A percentile compares a stretch with the other conserved stretches of the same genome.
Conservation (phyloP, 2,113 vertebrate genomes). For the Tympanuchus pallidicinctus region DNA sequence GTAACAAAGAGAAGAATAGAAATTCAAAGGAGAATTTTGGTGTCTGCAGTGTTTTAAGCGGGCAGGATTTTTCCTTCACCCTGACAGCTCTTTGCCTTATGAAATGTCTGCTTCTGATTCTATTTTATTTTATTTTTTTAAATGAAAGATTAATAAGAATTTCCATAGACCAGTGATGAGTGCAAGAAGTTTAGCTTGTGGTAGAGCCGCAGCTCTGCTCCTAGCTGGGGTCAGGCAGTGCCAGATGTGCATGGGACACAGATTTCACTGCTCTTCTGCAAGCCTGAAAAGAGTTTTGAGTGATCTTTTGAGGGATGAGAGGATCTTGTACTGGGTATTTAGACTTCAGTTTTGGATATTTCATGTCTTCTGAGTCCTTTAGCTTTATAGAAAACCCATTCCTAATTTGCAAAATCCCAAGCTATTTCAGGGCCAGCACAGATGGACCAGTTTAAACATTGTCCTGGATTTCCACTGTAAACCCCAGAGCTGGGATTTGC, state of each 20-base stretch:
- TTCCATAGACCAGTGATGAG: not conserved
- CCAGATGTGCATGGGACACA: not conserved
- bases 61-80: not conserved
- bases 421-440: not conserved
- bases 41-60: not conserved
- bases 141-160: not conserved
- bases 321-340: not conserved
- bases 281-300: not conserved
- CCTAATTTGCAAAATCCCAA: not conserved
- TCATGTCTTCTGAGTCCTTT: accelerated
- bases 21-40: not conserved
- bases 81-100: not conserved
- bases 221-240: not conserved
- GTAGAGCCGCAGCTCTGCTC: not conserved
- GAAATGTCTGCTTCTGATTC: not conserved
- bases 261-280: not conserved
- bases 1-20: not conserved
- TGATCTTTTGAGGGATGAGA: not conserved
- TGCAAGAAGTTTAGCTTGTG: not conserved
- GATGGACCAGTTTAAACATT: not conserved
- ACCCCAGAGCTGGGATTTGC: not conserved
- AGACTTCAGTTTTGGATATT: not conserved
- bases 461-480: not conserved
- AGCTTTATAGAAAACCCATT: not conserved
- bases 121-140: not conserved